These are phyloP conservation scores for Drosophila neotestacea DNA, from an alignment of 2,888 invertebrate genomes.

Conservation along the genomic window DNA sequence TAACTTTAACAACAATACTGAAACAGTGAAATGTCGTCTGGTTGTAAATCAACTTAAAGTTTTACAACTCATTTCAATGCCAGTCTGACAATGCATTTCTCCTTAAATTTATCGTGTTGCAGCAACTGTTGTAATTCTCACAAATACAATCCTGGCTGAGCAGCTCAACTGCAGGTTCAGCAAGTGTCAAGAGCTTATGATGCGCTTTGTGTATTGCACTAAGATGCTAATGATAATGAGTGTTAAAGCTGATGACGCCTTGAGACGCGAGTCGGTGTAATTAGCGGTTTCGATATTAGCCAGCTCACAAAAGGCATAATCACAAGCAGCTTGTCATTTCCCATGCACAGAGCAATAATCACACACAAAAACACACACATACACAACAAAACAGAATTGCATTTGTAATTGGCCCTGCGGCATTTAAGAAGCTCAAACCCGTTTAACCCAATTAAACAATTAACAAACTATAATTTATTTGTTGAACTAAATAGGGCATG, in stretches of 20 bases:
- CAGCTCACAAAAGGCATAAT: conserved; percentile 31
- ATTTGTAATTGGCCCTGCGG: conserved; percentile 3
- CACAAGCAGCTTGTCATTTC: conserved; percentile 36
- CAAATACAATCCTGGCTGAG: background rate
- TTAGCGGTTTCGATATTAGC: conserved; percentile 37
- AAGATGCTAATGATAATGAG: conserved; percentile 25
- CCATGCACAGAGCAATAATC: conserved; percentile 16
- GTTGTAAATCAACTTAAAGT: conserved; percentile 29
- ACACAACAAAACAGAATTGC: background rate
- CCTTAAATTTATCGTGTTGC: conserved; percentile 37
- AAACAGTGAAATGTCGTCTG: conserved; percentile 1
- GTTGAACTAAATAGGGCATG: conserved; percentile 3
- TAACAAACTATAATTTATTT: conserved; percentile 3
- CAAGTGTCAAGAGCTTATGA: conserved; percentile 35
- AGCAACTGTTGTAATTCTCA: background rate
- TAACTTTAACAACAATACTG: conserved; percentile 40
- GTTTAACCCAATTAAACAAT: conserved; percentile 9
- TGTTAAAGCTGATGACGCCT: conserved; percentile 22
- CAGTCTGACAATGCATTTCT: conserved; percentile 29
- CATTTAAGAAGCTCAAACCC: conserved; percentile 4
- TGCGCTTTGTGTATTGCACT: conserved; percentile 29
- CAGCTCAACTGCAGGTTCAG: conserved; percentile 25
- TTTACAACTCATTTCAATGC: conserved; percentile 25
- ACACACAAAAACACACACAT: conserved; percentile 2
- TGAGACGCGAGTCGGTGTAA: conserved; percentile 26